phyloP scores from a whole-genome alignment of 1,140 invertebrate species.

The Sycophaga agraensis region DNA sequence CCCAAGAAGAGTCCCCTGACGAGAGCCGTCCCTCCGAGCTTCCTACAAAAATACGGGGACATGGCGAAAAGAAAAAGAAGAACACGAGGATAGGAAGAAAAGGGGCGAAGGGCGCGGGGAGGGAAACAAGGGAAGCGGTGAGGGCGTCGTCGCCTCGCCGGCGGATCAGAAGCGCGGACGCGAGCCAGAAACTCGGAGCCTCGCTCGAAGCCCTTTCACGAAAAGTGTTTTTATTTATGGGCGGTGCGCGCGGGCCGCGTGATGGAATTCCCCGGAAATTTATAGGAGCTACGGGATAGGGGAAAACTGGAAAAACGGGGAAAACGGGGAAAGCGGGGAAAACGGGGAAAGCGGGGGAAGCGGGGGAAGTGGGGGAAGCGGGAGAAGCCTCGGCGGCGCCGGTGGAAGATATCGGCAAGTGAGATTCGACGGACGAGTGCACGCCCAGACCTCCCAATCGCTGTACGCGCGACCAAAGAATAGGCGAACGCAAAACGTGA shows the following conservation, averaged over 20 bases:
- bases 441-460: neutral
- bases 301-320: no score
- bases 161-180: neutral
- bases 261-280: constrained; percentile 25
- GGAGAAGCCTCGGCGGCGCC: neutral
- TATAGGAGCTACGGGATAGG: neutral
- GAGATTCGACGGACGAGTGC: neutral
- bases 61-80: no score
- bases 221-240: constrained; percentile 29
- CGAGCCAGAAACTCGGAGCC: neutral
- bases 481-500: neutral
- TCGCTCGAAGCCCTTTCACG: constrained; percentile 15
- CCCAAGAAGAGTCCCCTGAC: no score
- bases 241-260: neutral
- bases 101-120: no score
- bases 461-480: neutral
- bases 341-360: neutral
- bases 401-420: constrained; percentile 14
- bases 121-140: no score
- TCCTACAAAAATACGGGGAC: no score
- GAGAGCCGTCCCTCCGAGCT: no score
- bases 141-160: no score
- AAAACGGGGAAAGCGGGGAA: neutral
- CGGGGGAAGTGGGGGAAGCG: neutral
- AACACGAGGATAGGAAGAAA: no score